Conservation (phyloP, 2,113 vertebrate species). For the Cichladusa arquata region DNA sequence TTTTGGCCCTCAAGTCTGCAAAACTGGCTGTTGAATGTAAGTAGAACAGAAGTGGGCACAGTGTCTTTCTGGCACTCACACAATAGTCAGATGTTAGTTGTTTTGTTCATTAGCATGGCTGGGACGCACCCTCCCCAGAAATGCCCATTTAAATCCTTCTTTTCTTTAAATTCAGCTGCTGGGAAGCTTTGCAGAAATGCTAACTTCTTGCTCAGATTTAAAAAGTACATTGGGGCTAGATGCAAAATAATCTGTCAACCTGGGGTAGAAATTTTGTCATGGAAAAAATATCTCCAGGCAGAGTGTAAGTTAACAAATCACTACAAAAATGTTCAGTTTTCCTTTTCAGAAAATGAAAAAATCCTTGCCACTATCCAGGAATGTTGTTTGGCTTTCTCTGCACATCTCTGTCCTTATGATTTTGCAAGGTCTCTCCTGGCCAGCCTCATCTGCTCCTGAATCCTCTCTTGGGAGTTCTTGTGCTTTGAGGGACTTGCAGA, state of each 20-base stretch:
- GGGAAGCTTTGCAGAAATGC: background rate
- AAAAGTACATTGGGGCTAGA: background rate
- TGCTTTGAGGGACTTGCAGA: background rate
- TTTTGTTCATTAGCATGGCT: background rate
- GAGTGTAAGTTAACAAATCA: background rate
- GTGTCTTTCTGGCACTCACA: background rate
- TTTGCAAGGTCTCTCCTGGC: background rate
- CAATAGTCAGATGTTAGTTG: background rate
- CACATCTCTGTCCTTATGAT: background rate
- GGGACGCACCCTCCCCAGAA: background rate
- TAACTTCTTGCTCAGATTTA: background rate
- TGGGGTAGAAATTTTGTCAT: background rate
- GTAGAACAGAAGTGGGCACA: background rate
- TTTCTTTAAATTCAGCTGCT: background rate
- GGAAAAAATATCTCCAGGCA: background rate
- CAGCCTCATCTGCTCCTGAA: background rate
- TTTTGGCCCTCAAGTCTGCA: background rate
- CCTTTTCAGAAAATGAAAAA: background rate
- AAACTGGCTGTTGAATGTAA: background rate
- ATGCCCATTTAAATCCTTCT: background rate
- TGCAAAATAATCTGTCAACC: background rate
- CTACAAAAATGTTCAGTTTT: background rate
- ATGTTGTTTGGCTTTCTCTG: background rate
- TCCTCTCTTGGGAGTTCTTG: background rate
- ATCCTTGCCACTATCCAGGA: background rate